Base-by-base conservation (phyloP, 2,888 invertebrate species). In the Heliconius sara region DNA sequence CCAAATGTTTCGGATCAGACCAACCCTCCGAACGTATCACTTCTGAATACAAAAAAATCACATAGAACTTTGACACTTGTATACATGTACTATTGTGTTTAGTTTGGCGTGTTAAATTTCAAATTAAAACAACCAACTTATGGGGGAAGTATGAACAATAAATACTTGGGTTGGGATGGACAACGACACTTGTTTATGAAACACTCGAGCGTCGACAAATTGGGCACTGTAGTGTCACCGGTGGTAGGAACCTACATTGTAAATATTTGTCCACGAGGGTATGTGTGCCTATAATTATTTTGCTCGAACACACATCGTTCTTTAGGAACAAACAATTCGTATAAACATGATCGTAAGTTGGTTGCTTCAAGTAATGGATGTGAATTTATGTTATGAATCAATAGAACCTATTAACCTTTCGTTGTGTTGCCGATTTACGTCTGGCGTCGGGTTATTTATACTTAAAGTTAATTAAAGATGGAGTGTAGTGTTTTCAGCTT, bases 191-290 rank as follows among this genome's bases (percentile, higher is more conserved):
- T 89, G 89, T 89, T 89, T 85, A 86, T 86, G 88, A 88, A 91
- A 91, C 88, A 89, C 86, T 87, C 75, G 80, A 84, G 84, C 84
- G 85, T 84, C 85, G 85, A 87, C 88, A 89, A 88, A 90, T 90
- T 89, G 88, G 88, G 86, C 86, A 83, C 85, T 78, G 83, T 79
- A 73, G 68, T 73, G 72, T 79, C 79, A 80, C 75, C 65, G 80
- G 34, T 25, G 52, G 52, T 52, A 19, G 19, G 75, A 57, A 75
- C 77, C 74, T 27, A 27, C 27, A 80, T 68, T 76, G 81, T 81
- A 80, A 81, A 83, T 80, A 83, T 81, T 80, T 47, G 74, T 67
- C 72, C 65, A 79, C 60, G 30, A 77, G 71, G 79, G 74, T 78
- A 74, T 68, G 72, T 78, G 76, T 76, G 75, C 72, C 72, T 73